These are phyloP conservation scores for Diloba caeruleocephala DNA, from an alignment of 2,888 invertebrate species.

Conservation along the genomic window DNA sequence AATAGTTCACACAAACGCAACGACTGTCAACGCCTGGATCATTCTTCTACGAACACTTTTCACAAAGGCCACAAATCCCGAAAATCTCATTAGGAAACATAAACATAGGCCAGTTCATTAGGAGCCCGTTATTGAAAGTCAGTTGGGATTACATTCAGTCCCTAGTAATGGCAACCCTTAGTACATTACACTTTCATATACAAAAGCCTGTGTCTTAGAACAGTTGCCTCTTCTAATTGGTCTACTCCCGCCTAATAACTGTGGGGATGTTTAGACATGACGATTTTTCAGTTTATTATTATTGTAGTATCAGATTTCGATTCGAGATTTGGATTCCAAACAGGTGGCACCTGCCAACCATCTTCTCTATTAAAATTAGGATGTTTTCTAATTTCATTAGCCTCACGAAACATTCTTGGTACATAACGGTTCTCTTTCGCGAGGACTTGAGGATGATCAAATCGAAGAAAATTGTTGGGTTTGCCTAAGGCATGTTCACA, in stretches of 20 bases:
- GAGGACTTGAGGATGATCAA: too few relatives aligned
- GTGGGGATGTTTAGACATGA: slow-evolving; percentile 12
- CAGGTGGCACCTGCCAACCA: too few relatives aligned
- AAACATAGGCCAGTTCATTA: slow-evolving; percentile 28
- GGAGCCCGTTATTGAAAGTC: slow-evolving; percentile 32
- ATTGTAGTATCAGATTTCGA: too few relatives aligned
- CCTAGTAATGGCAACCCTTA: slow-evolving; percentile 11
- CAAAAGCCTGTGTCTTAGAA: slow-evolving; percentile 48
- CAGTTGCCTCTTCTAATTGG: slow-evolving; percentile 53
- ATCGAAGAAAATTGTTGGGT: too few relatives aligned
- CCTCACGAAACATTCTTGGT: too few relatives aligned
- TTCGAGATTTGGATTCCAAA: too few relatives aligned
- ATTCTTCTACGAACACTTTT: neutral
- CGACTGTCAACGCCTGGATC: too few relatives aligned
- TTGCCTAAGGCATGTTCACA: too few relatives aligned
- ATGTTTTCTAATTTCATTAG: too few relatives aligned
- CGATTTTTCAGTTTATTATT: slow-evolving; percentile 14
- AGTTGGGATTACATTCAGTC: slow-evolving; percentile 16
- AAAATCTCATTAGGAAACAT: slow-evolving; percentile 25
- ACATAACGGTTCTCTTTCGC: too few relatives aligned
- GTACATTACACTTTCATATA: slow-evolving; percentile 45
- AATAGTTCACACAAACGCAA: too few relatives aligned
- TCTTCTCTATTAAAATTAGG: too few relatives aligned
- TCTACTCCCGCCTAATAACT: slow-evolving; percentile 53
- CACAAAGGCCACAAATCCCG: slow-evolving; percentile 1